A percentile compares a stretch with the other conserved stretches of the same genome.
phyloP scores from a whole-genome alignment of 1,140 invertebrate genomes.

The Trachelipus rathkii region DNA sequence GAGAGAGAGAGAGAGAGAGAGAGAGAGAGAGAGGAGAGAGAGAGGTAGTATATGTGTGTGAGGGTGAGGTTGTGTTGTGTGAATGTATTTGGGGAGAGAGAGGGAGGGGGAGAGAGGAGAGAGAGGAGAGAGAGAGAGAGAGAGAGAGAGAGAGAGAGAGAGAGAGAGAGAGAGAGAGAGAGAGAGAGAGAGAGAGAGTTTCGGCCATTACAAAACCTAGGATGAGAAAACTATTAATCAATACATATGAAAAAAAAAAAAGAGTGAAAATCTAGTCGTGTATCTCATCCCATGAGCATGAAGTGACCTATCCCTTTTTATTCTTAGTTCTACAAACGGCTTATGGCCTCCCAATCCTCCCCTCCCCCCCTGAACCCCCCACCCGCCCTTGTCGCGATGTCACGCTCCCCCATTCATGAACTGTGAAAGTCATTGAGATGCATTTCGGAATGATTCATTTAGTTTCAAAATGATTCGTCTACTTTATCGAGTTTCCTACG shows the following conservation, averaged over 20 bases:
- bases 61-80: too few relatives aligned
- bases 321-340: background rate
- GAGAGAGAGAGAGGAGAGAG: too few relatives aligned
- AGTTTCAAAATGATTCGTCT: background rate
- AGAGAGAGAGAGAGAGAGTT: conserved; percentile 7
- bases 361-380: too few relatives aligned
- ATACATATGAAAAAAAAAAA: background rate
- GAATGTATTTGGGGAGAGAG: too few relatives aligned
- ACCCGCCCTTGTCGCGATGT: background rate
- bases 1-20: too few relatives aligned
- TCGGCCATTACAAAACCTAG: background rate
- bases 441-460: background rate
- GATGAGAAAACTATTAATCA: conserved; percentile 3
- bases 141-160: conserved; percentile 11
- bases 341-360: too few relatives aligned
- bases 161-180: conserved; percentile 11
- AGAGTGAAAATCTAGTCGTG: background rate
- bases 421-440: background rate
- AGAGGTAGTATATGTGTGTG: too few relatives aligned
- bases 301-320: conserved; percentile 6
- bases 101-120: too few relatives aligned
- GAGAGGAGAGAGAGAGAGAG: background rate
- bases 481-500: background rate
- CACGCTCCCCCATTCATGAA: conserved; percentile 5
- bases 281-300: background rate